Conservation (phyloP, 2,888 invertebrate species). For the Lysandra coridon region DNA sequence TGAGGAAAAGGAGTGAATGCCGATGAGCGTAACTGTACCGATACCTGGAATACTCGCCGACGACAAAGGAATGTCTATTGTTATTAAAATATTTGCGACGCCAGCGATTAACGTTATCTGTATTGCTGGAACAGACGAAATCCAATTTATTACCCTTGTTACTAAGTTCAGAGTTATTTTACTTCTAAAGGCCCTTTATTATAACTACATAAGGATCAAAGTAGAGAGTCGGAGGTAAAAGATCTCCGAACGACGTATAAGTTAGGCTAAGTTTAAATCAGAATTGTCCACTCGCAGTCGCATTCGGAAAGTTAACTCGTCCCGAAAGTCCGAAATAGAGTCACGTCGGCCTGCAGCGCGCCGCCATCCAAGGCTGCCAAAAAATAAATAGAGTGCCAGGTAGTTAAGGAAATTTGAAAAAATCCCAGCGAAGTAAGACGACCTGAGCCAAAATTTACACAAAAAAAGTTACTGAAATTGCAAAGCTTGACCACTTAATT, state of each 20-base stretch:
- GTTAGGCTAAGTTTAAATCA: slow-evolving; percentile 27
- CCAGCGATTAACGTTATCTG: background rate
- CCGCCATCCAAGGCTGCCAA: background rate
- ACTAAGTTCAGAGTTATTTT: background rate
- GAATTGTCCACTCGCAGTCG: slow-evolving; percentile 26
- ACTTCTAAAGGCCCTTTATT: background rate
- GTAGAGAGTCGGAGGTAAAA: background rate
- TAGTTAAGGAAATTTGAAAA: background rate
- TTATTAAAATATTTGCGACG: slow-evolving; percentile 12
- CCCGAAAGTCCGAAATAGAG: slow-evolving; percentile 25
- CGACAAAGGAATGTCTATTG: background rate
- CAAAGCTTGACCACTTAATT: background rate
- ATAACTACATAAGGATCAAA: background rate
- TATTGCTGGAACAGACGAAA: background rate
- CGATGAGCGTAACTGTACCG: background rate
- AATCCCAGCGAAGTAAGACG: background rate
- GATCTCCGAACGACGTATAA: background rate
- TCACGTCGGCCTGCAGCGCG: slow-evolving; percentile 22
- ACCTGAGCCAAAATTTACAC: background rate
- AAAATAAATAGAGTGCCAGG: background rate
- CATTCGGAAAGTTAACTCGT: slow-evolving; percentile 28
- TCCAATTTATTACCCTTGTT: background rate
- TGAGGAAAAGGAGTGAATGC: background rate
- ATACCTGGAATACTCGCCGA: background rate
- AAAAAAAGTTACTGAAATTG: background rate